These are phyloP conservation scores for Agriopis leucophaearia DNA, from an alignment of 2,888 invertebrate species.

Conservation along the genomic window DNA sequence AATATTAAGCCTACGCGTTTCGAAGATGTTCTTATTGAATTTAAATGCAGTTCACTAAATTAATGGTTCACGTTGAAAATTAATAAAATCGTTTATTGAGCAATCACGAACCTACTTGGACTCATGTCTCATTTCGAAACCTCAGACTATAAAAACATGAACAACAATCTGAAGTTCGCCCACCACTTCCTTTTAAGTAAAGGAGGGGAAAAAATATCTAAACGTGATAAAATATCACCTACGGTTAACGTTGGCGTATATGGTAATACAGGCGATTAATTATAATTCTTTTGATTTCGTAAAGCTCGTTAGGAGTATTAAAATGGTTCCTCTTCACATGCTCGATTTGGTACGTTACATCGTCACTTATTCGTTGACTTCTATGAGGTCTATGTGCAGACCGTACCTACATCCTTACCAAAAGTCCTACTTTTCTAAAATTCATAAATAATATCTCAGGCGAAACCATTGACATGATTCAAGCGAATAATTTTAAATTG, in stretches of 20 bases:
- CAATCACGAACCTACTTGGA: slow-evolving; percentile 30
- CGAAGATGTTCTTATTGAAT: slow-evolving; percentile 3
- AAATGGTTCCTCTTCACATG: slow-evolving; percentile 17
- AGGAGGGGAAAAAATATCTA: slow-evolving; percentile 58
- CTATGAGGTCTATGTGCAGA: not conserved
- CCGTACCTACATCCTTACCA: not conserved
- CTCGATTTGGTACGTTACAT: slow-evolving; percentile 15
- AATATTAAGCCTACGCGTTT: not conserved
- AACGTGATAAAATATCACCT: slow-evolving; percentile 53
- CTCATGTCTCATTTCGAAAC: slow-evolving; percentile 38
- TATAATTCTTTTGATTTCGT: slow-evolving; percentile 35
- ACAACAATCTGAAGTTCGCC: slow-evolving; percentile 61
- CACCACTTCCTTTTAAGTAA: slow-evolving; percentile 65
- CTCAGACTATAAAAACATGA: slow-evolving; percentile 40
- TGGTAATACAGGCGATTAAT: slow-evolving; percentile 38
- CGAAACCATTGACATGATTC: too few species aligned
- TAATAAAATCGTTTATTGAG: slow-evolving; percentile 31
- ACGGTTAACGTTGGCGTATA: slow-evolving; percentile 49
- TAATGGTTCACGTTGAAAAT: slow-evolving; percentile 18
- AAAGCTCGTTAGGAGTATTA: slow-evolving; percentile 21
- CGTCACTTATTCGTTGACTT: slow-evolving; percentile 2
- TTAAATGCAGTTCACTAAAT: slow-evolving; percentile 6
- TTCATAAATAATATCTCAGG: too few species aligned
- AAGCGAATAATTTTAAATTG: too few species aligned
- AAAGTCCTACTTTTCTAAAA: too few species aligned